Evolutionary conservation across 2,888 invertebrate species (phyloP).

Genomic region (Drosophila nigritarsus): DNA sequence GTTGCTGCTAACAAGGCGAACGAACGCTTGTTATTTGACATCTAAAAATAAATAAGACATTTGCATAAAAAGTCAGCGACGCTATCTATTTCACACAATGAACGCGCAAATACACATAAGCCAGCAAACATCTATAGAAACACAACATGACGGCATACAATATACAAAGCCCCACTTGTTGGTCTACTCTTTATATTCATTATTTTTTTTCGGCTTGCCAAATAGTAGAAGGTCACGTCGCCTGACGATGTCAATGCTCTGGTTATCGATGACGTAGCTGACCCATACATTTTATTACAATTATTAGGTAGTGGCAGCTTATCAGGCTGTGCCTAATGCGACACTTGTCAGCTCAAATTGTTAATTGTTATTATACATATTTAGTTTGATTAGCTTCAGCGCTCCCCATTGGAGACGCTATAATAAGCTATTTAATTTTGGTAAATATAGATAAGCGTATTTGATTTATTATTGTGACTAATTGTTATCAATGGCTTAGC

Average conservation of each 20-base stretch:
- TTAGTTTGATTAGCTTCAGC: slow-evolving; percentile 29
- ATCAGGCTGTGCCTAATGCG: slow-evolving; percentile 34
- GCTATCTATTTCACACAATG: slow-evolving; percentile 6
- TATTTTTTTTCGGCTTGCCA: slow-evolving; percentile 6
- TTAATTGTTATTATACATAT: slow-evolving; percentile 33
- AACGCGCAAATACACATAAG: slow-evolving; percentile 21
- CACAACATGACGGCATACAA: slow-evolving; percentile 10
- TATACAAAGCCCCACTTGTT: slow-evolving; percentile 63
- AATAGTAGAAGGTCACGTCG: slow-evolving; percentile 63
- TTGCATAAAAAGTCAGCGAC: slow-evolving; percentile 52
- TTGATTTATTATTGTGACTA: slow-evolving; percentile 40
- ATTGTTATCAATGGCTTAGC: slow-evolving; percentile 17
- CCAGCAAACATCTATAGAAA: neutral
- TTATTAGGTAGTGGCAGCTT: slow-evolving; percentile 17
- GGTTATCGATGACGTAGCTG: slow-evolving; percentile 31
- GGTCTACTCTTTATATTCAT: slow-evolving; percentile 25
- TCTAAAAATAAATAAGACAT: slow-evolving; percentile 65
- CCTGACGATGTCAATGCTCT: slow-evolving; percentile 47
- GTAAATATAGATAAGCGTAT: slow-evolving; percentile 48
- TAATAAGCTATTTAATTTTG: slow-evolving; percentile 9
- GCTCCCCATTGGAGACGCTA: slow-evolving; percentile 21
- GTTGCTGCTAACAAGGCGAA: slow-evolving; percentile 36
- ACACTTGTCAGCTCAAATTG: slow-evolving; percentile 7
- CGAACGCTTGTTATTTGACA: slow-evolving; percentile 22
- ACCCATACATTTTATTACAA: slow-evolving; percentile 5